These are phyloP conservation scores for Belgica antarctica DNA, from an alignment of 2,888 invertebrate genomes.

Conservation along the genomic window DNA sequence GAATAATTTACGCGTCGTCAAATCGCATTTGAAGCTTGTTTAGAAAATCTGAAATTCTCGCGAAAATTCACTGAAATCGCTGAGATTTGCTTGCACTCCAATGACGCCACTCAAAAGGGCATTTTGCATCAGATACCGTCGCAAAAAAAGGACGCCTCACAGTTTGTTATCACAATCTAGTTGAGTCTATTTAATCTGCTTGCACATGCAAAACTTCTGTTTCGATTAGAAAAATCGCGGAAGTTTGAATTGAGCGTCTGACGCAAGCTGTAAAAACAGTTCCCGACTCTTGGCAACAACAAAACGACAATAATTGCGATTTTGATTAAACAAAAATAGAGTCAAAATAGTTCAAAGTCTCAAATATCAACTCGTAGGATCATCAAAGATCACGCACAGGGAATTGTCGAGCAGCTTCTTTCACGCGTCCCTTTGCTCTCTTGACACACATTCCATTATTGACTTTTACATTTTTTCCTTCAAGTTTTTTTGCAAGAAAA, in stretches of 20 bases:
- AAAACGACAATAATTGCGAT: neutral
- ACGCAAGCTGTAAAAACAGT: slow-evolving; percentile 3
- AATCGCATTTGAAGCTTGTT: slow-evolving; percentile 6
- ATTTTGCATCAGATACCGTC: no score
- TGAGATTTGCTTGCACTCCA: neutral
- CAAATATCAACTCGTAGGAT: slow-evolving; percentile 4
- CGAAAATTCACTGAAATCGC: neutral
- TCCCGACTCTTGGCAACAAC: neutral
- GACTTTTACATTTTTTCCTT: slow-evolving; percentile 28
- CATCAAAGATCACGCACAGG: slow-evolving; percentile 4
- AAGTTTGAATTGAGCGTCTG: neutral
- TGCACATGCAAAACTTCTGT: no score
- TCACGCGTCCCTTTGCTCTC: slow-evolving; percentile 6
- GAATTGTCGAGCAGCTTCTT: neutral
- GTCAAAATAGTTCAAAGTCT: slow-evolving; percentile 31
- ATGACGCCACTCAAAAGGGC: neutral
- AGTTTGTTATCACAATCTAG: slow-evolving; percentile 11
- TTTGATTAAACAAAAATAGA: slow-evolving; percentile 36
- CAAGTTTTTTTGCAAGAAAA: slow-evolving; percentile 28
- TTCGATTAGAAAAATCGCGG: slow-evolving; percentile 6
- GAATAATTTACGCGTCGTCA: slow-evolving; percentile 15
- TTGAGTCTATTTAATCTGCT: neutral
- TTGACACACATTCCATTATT: slow-evolving; percentile 21
- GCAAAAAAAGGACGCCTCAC: slow-evolving; percentile 2
- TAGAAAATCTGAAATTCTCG: neutral